phyloP scores from a whole-genome alignment of 2,113 vertebrate genomes.

The Monarcha castaneiventris region DNA sequence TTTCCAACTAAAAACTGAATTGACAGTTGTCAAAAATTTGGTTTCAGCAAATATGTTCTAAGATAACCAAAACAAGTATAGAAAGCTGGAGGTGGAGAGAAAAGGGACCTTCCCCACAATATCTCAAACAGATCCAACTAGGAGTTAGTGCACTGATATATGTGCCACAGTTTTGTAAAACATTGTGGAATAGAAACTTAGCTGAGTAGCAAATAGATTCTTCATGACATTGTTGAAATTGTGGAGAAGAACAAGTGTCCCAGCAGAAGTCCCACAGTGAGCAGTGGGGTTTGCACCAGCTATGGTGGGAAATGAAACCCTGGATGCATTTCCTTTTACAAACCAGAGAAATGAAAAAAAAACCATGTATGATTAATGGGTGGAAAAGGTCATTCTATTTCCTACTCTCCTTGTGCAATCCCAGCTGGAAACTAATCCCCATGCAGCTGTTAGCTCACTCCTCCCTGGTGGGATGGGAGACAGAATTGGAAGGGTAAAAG shows the following conservation, averaged over 20 bases:
- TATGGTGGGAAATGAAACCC: neutral
- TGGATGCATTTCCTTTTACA: neutral
- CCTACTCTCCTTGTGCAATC: neutral
- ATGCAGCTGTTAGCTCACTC: neutral
- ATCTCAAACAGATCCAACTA: neutral
- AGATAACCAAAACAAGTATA: neutral
- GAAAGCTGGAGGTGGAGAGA: neutral
- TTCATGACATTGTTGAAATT: neutral
- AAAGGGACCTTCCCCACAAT: neutral
- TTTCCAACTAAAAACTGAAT: neutral
- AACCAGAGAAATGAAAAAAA: neutral
- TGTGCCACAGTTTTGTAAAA: neutral
- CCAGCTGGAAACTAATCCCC: neutral
- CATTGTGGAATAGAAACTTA: neutral
- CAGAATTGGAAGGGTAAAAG: neutral
- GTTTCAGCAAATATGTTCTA: neutral
- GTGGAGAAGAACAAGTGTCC: neutral
- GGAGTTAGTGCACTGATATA: neutral
- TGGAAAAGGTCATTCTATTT: neutral
- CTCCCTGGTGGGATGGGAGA: neutral
- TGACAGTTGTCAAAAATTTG: neutral
- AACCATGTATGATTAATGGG: accelerated
- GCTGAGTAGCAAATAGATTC: neutral
- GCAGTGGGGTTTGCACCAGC: neutral
- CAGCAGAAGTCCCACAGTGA: neutral